phyloP scores from a whole-genome alignment of 1,140 invertebrate genomes.

The Zaprionus capensis region DNA sequence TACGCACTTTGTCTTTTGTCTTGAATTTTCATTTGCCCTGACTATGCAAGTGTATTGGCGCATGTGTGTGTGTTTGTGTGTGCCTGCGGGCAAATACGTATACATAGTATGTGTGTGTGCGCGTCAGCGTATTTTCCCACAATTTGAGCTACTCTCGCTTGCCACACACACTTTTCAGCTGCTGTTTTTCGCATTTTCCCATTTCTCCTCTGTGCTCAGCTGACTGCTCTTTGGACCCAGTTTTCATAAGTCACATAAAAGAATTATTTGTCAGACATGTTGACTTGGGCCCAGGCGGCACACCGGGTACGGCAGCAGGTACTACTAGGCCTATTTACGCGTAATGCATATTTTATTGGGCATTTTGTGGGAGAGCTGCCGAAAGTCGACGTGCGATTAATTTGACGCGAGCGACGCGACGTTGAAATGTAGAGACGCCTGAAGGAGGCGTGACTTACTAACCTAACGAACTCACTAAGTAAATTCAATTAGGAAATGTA shows the following conservation, averaged over 20 bases:
- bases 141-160: constrained; percentile 33
- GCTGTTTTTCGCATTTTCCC: constrained; percentile 11
- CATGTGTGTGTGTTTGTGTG: constrained; percentile 1
- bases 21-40: constrained; percentile 54
- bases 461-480: constrained; percentile 8
- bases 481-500: constrained; percentile 51
- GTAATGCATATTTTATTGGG: constrained; percentile 75
- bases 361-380: constrained; percentile 50
- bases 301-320: neutral
- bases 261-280: constrained; percentile 70
- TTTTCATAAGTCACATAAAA: constrained; percentile 73
- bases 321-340: constrained; percentile 53
- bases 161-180: constrained; percentile 19
- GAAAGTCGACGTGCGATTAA: constrained; percentile 59
- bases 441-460: constrained; percentile 10
- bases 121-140: constrained; percentile 48
- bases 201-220: neutral
- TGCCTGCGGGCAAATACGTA: neutral
- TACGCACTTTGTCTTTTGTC: constrained; percentile 73
- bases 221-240: constrained; percentile 37
- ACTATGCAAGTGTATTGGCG: neutral
- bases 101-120: constrained; percentile 8
- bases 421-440: neutral
- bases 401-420: constrained; percentile 31
- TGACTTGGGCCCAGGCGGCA: constrained; percentile 38